Percentiles rank a stretch among this genome's conserved stretches.
These are phyloP conservation scores for Lepus timidus DNA, from an alignment of 2,113 vertebrate species.

Conservation along the genomic window DNA sequence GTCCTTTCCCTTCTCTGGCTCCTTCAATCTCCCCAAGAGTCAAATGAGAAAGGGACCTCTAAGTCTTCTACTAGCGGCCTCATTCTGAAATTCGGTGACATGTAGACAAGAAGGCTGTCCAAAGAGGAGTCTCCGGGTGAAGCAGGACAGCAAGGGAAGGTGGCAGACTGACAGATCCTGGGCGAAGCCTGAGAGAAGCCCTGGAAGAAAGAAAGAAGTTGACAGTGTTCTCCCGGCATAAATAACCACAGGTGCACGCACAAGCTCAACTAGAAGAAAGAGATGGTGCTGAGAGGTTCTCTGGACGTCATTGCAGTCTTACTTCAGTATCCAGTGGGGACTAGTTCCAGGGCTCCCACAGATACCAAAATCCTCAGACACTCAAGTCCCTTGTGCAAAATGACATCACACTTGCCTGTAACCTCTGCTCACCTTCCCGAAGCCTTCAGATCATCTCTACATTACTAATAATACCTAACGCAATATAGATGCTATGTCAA, in stretches of 20 bases:
- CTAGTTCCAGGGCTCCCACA: too few relatives aligned
- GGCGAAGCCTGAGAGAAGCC: not conserved
- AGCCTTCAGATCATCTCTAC: too few relatives aligned
- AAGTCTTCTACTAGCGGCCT: not conserved
- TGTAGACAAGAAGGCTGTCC: not conserved
- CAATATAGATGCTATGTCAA: too few relatives aligned
- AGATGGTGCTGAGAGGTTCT: not conserved
- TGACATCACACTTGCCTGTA: too few relatives aligned
- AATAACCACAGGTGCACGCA: not conserved
- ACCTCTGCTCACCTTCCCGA: too few relatives aligned
- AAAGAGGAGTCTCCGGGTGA: not conserved
- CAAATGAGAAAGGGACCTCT: not conserved
- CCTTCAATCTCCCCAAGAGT: not conserved
- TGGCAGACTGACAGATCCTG: not conserved
- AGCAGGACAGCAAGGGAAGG: not conserved
- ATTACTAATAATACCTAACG: too few relatives aligned
- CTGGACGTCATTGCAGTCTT: not conserved
- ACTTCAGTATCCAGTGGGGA: too few relatives aligned
- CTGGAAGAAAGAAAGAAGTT: not conserved
- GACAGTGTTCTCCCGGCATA: not conserved
- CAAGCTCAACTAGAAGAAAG: not conserved
- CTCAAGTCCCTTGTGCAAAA: too few relatives aligned
- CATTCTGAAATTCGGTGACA: not conserved
- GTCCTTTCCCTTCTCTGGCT: not conserved
- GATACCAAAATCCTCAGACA: too few relatives aligned